Evolutionary conservation across 2,888 invertebrate genomes (phyloP), one percentile per base, ranked within the genome.

Genomic region (Metopia argyrocephala): DNA sequence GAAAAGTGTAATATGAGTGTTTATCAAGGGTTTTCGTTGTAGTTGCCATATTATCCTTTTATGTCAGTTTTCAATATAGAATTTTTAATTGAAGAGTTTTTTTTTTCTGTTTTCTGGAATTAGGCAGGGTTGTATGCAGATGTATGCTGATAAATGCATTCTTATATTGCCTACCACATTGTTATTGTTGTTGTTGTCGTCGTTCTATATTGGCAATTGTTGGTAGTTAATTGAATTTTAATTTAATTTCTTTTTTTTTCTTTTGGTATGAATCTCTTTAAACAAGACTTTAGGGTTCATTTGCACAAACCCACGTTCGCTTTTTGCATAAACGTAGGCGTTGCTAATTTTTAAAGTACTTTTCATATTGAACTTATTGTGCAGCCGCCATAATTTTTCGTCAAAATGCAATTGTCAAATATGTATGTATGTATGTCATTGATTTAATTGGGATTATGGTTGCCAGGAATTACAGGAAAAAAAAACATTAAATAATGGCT

Each of bases 61-160:
- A 71, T 73, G 52, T 66, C 61, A 50, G 52, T 70, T 65, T 76
- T 57, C 69, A 74, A 78, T 75, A 78, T 70, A 70, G 74, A 74
- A 78, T 81, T 81, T n/a, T 78, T 81, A 81, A 78, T 82, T 82
- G 82, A 82, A 79, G 82, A 70, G 82, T 71, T 76, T 82, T 74
- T 31, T 31, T 31, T n/a, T n/a, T n/a, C n/a, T n/a, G n/a, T n/a
- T n/a, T n/a, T n/a, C n/a, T n/a, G n/a, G 31, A 31, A 12, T 31
- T 31, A 12, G 31, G 7, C 12, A 31, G 31, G 31, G 31, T 45
- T 6, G 28, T 52, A 54, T 66, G 66, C 38, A 66, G 48, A 48
- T 57, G 27, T 59, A 45, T 38, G 64, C 52, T 31, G 23, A 27
- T 50, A 18, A 28, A 38, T 23, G 48, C 28, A 27, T 18, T 23